Evolutionary conservation across 2,888 invertebrate species (phyloP).

Genomic region (Timema cristinae): DNA sequence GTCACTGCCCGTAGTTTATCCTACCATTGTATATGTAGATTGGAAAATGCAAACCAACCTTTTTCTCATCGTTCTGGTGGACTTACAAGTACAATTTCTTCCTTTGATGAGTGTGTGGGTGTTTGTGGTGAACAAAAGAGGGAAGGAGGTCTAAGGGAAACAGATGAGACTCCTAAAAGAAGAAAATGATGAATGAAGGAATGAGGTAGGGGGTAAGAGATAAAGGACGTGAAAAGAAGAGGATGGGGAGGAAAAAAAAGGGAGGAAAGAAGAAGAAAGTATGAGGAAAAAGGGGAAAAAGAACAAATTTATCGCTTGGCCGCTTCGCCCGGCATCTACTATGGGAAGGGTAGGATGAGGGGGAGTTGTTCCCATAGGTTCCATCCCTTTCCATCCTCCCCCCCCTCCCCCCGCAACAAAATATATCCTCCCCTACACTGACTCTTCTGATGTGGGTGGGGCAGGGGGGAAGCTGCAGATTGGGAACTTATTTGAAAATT

Average conservation of each 20-base stretch:
- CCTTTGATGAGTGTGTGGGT: no score
- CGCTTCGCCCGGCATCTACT: constrained; percentile 12
- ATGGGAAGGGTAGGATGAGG: background rate
- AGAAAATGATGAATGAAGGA: no score
- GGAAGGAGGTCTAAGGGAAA: no score
- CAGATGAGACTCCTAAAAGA: no score
- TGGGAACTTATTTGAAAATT: constrained; percentile 15
- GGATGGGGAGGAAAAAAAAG: background rate
- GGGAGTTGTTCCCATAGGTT: no score
- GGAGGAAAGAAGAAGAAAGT: constrained; percentile 1
- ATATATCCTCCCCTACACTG: background rate
- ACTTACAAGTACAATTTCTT: no score
- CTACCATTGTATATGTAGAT: no score
- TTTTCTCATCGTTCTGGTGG: no score
- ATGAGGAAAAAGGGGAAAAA: background rate
- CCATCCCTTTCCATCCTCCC: constrained; percentile 2
- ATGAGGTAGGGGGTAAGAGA: background rate
- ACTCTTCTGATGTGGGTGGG: background rate
- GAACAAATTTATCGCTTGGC: constrained; percentile 17
- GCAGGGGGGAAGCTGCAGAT: constrained; percentile 14
- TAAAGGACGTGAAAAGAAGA: background rate
- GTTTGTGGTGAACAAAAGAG: no score
- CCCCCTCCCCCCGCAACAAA: background rate
- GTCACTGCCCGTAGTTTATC: no score
- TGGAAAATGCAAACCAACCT: no score